These are phyloP conservation scores for Sylvilagus bachmani DNA, from an alignment of 2,113 vertebrate genomes.

Conservation along the genomic window DNA sequence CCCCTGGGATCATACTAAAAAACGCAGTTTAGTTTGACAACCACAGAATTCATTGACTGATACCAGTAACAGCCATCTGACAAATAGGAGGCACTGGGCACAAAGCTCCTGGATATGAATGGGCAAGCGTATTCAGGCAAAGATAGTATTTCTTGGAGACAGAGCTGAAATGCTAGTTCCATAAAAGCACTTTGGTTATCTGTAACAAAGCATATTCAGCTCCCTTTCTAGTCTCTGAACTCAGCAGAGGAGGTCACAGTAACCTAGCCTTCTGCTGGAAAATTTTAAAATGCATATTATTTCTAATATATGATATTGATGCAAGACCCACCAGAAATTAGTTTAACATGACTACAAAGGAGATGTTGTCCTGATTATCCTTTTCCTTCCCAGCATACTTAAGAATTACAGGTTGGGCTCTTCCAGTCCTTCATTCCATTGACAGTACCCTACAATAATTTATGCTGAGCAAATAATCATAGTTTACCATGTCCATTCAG, in stretches of 20 bases:
- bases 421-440: not conserved
- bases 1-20: not conserved
- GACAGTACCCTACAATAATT: not conserved
- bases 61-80: slow-evolving; percentile 13
- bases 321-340: not conserved
- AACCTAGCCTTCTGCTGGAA: not conserved
- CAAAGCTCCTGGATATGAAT: not conserved
- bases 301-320: not conserved
- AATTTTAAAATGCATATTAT: not conserved
- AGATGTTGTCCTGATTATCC: not conserved
- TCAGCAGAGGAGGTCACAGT: not conserved
- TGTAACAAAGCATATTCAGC: not conserved
- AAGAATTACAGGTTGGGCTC: not conserved
- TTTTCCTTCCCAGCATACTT: not conserved
- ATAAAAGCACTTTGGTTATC: not conserved
- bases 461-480: not conserved
- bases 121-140: not conserved
- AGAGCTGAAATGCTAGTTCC: not conserved
- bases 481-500: not conserved
- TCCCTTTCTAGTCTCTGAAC: not conserved
- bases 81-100: not conserved
- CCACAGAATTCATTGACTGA: not conserved
- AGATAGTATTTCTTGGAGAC: not conserved
- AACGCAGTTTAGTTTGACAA: slow-evolving; percentile 18
- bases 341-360: not conserved